Evolutionary conservation across 2,797 vertebrate species (phyloP).

Genomic region (Microcaecilia unicolor): DNA sequence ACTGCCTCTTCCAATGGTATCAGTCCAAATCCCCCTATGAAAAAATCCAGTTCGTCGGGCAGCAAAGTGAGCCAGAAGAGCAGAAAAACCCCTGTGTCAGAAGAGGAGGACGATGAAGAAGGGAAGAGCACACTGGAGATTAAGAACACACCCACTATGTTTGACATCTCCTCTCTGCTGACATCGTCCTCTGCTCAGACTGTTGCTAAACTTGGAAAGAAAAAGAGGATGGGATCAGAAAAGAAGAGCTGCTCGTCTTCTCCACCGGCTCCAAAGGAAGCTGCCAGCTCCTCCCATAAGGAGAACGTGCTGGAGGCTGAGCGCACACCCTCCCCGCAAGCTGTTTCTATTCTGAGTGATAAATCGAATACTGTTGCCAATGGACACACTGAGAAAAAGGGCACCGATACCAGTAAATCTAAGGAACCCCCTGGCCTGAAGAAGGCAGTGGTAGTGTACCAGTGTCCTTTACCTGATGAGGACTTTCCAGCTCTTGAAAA

Average conservation of each 20-base stretch:
- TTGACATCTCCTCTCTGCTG: conserved; percentile 79
- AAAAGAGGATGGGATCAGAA: conserved; percentile 61
- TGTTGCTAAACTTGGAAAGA: conserved; percentile 68
- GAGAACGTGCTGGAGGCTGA: conserved; percentile 60
- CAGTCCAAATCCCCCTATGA: conserved; percentile 46
- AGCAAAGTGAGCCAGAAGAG: conserved; percentile 37
- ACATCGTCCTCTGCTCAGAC: conserved; percentile 52
- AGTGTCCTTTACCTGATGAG: conserved; percentile 58
- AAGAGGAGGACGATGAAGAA: conserved; percentile 31
- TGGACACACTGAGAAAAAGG: conserved; percentile 57
- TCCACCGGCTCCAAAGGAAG: conserved; percentile 12
- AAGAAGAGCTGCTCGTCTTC: conserved; percentile 9
- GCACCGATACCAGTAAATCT: conserved; percentile 13
- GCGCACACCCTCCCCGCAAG: neutral
- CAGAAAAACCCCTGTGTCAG: conserved; percentile 39
- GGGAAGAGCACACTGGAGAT: conserved; percentile 67
- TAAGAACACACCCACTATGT: conserved; percentile 66
- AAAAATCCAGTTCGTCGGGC: conserved; percentile 49
- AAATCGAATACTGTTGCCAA: conserved; percentile 47
- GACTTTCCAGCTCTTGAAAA: conserved; percentile 84
- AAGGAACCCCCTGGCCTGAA: conserved; percentile 63
- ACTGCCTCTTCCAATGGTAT: conserved; percentile 15
- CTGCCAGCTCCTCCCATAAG: conserved; percentile 45
- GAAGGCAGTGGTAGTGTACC: conserved; percentile 35
- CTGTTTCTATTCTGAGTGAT: neutral